phyloP scores from a whole-genome alignment of 2,888 invertebrate genomes.

The Nomada fabriciana region DNA sequence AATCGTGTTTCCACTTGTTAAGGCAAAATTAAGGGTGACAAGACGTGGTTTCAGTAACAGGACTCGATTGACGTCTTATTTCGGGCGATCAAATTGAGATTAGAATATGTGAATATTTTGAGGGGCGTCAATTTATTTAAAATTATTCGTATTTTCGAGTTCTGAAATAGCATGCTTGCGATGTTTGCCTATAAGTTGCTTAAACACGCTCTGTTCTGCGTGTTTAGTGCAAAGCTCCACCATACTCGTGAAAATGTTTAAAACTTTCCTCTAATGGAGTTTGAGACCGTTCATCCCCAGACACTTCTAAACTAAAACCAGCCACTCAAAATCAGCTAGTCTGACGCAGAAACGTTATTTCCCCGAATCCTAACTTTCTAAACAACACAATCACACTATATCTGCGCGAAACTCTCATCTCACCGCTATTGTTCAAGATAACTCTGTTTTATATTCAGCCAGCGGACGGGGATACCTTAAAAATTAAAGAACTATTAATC shows the following conservation, averaged over 20 bases:
- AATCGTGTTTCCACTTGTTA: too few relatives aligned
- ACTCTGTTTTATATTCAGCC: neutral
- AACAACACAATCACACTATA: constrained; percentile 21
- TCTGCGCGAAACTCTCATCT: neutral
- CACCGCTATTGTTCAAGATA: neutral
- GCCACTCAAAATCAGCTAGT: neutral
- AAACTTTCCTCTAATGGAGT: constrained; percentile 21
- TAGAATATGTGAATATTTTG: too few relatives aligned
- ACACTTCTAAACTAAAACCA: neutral
- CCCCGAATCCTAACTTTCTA: constrained; percentile 46
- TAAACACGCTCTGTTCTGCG: neutral
- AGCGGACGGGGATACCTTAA: too few relatives aligned
- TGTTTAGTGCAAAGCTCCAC: neutral
- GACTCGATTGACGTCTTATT: too few relatives aligned
- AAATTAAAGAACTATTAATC: too few relatives aligned
- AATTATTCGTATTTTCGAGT: too few relatives aligned
- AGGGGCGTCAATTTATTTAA: too few relatives aligned
- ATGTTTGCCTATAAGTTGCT: neutral
- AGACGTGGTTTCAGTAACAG: too few relatives aligned
- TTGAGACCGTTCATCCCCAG: constrained; percentile 10
- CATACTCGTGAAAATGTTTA: neutral
- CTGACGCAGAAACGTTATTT: constrained; percentile 2
- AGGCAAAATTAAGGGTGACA: too few relatives aligned
- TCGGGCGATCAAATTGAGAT: too few relatives aligned
- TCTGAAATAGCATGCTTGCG: too few relatives aligned